Base-by-base conservation (phyloP, 2,797 vertebrate genomes). In the Danio jaintianensis region DNA sequence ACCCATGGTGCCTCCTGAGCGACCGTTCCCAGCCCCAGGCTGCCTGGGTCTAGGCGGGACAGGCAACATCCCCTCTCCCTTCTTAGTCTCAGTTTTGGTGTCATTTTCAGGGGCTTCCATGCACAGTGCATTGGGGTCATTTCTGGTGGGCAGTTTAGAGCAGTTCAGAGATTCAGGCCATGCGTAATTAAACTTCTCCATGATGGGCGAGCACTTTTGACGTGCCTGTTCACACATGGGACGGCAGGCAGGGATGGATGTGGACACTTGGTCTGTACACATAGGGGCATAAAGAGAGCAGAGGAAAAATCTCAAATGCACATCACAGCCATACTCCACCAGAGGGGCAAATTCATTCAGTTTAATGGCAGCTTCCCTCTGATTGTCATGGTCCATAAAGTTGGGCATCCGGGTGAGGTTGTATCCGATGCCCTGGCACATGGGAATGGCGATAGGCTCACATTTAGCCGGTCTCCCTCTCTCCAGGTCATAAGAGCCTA, bases 371-470 rank as follows among this genome's bases (percentile, higher is more conserved):
- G 98, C 98, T 88, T 99, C 98, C 48, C 90, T 94, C 91, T 99
- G 98, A 89, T 94, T 95, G 84, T 96, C 95, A 77, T 99, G 97
- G 86, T 96, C 94, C 95, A 99, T 94, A 82, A 97, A 95, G 93
- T 99, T 99, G 90, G 98, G 98, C 98, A 99, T 97, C 56, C 97
- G 94, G 84, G 98, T 99, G 90, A 97, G 93, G 93, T 99, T 99
- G 95, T 99, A 99, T 85, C 98, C 98, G 87, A 99, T 99, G 59
- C 96, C 97, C 87, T 94, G 94, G 90, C 98, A 99, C 98, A 99
- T 97, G 80, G 97, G 96, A 88, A 99, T 99, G 87, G 90, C 88
- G 85, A 99, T 94, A 82, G 95, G 94, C 92, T 99, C 96, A 85
- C 98, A 99, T 88, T 96, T 95, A 63, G 95, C 96, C 22, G 95